Conservation (phyloP, 2,797 vertebrate species). For the Sphenopsis melanotis region DNA sequence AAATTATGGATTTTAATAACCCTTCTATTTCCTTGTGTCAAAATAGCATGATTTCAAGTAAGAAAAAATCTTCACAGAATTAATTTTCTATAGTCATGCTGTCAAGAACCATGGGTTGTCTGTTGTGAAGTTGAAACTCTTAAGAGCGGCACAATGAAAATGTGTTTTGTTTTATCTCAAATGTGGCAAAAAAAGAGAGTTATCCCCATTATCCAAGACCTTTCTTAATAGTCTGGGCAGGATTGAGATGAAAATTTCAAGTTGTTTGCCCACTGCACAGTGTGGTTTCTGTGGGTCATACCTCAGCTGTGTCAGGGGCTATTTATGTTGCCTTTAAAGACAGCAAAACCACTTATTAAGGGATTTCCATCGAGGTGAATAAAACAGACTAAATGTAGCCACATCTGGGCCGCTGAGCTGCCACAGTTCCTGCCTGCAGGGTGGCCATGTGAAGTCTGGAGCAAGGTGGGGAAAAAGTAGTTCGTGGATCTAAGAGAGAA, state of each 20-base stretch:
- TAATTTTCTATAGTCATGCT: neutral
- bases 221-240: neutral
- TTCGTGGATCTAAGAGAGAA: neutral
- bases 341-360: neutral
- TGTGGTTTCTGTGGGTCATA: neutral
- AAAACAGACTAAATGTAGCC: neutral
- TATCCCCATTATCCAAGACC: neutral
- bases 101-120: neutral
- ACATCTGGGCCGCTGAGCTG: neutral
- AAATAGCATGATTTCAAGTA: neutral
- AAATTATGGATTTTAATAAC: neutral
- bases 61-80: neutral
- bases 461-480: neutral
- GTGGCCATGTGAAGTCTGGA: neutral
- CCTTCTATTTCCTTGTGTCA: neutral
- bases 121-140: neutral
- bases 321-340: neutral
- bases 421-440: neutral
- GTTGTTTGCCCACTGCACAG: neutral
- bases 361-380: neutral
- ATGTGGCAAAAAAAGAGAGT: neutral
- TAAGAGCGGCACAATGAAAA: neutral
- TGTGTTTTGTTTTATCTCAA: neutral
- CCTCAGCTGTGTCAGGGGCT: neutral
- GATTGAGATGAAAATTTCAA: neutral